Conservation (phyloP, 2,797 vertebrate species). For the Octomys mimax region DNA sequence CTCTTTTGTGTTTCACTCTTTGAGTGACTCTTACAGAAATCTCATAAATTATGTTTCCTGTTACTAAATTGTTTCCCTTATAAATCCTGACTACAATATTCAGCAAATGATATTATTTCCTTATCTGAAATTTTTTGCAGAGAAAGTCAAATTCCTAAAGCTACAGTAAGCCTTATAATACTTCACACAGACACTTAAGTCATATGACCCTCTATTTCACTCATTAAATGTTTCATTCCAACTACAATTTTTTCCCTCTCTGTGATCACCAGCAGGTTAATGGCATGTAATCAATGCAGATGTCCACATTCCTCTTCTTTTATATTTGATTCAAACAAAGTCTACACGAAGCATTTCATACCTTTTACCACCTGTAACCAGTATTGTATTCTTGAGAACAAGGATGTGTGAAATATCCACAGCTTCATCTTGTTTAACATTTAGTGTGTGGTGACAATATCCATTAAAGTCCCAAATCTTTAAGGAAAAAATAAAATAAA, state of each 20-base stretch:
- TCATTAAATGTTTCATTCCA: conserved; percentile 51
- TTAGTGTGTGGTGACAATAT: conserved; percentile 89
- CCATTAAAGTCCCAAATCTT: conserved; percentile 93
- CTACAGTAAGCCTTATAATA: background rate
- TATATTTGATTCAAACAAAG: conserved; percentile 62
- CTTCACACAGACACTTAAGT: background rate
- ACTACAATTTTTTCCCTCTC: background rate
- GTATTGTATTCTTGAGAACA: conserved; percentile 87
- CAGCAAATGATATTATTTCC: background rate
- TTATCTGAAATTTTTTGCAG: conserved; percentile 9
- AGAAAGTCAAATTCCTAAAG: conserved; percentile 42
- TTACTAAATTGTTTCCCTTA: too few species aligned
- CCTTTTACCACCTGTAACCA: conserved; percentile 90
- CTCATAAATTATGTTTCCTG: too few species aligned
- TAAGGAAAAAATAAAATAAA: conserved; percentile 68
- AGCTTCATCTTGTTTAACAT: conserved; percentile 84
- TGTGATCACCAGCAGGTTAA: conserved; percentile 35
- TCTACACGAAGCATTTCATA: conserved; percentile 30
- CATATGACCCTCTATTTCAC: background rate
- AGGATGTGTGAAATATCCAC: conserved; percentile 89
- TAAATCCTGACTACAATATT: too few species aligned
- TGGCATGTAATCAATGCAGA: conserved; percentile 46
- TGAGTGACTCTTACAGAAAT: too few species aligned
- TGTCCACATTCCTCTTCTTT: conserved; percentile 44
- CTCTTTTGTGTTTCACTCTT: too few species aligned